Base-by-base conservation (phyloP, 2,888 invertebrate species). In the Oscheius onirici region DNA sequence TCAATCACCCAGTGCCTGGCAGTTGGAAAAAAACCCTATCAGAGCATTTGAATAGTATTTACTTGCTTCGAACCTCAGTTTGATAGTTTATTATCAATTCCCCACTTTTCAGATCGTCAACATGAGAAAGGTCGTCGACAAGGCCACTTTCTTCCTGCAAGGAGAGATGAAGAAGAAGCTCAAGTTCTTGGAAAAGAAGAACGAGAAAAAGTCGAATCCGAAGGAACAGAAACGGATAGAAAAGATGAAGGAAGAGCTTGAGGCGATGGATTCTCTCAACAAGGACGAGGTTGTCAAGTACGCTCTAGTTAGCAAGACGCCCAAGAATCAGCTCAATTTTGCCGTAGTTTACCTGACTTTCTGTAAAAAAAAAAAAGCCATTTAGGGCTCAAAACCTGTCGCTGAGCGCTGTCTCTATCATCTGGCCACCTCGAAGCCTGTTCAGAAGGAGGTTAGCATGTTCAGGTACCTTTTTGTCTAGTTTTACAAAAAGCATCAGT, bases 201-300 rank as follows among this genome's bases (percentile, higher is more conserved):
- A 26, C 8, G 49, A 49, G 49, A 49, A 49, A 17, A 63, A 60
- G 22, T 13, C 34, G 8, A 17, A 44, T 49, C 24, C 44, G 13
- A 28, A 44, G 28, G 46, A 22, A n/a, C n/a, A 26, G 22, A 26
- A 49, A 3, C 17, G 22, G 26, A 20, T 26, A 8, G 49, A 24
- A n/a, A 44, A 26, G 24, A 15, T 46, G 46, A 24, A 49, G 34
- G 63, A 63, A 49, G 63, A 63, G 10, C 24, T 49, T 3, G 26
- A 63, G 13, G 10, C 26, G 1, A 26, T 63, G 41, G 60, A 49
- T 5, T n/a, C n/a, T 49, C 11, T 15, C 26, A 11, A 63, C 34
- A 34, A 49, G 13, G 63, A 63, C 28, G 63, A 63, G 15, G 49
- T 63, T 15, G 24, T 46, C 8, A 63, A 63, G n/a, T 63, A 46